Base-by-base conservation (phyloP, 2,113 vertebrate genomes). In the Penelope pileata region DNA sequence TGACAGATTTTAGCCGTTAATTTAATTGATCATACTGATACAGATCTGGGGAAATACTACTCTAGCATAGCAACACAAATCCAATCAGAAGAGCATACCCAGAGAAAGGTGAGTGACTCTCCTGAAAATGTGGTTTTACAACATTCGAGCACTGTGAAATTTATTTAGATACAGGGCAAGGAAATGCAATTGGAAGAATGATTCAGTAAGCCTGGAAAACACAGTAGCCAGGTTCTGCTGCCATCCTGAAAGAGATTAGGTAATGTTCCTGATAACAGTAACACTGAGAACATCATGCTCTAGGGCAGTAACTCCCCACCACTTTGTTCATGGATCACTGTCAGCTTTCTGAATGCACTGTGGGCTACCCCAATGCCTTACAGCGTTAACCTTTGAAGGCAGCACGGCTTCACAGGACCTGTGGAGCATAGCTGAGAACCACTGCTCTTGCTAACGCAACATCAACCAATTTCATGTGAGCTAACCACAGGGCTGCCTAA, bases 31-130 rank as follows among this genome's bases (percentile, higher is more conserved):
- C 38, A n/a, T 18, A 50, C 38, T n/a, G 74, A 66, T 30, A 90
- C 48, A 91, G 68, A 81, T 95, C 89, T 96, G 10, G 62, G 72
- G 75, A 93, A 96, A 90, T 66, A 73, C 54, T 90, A 81, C 83
- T 94, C 81, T 80, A 96, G 87, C 88, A 77, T 7, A 77, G 42
- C 77, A 91, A 87, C 32, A 86, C 86, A 93, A 96, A 70, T 68
- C 32, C 69, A 34, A 27, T 63, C 50, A 19, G 82, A 94, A 54
- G 50, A 93, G 69, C 42, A 59, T 34, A 91, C 30, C 14, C 80
- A 92, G 68, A 82, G 84, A 69, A 94, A 94, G 88, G 73, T 43
- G 70, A 94, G 82, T 47, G 43, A 67, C 74, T 74, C 93, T 81
- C 88, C 83, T 68, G 84, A 95, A 96, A 85, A 69, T 6, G 53